Percentiles rank a stretch among this genome's conserved stretches.
Evolutionary conservation across 1,140 invertebrate genomes (phyloP).

Genomic region (Diachasmimorpha longicaudata): DNA sequence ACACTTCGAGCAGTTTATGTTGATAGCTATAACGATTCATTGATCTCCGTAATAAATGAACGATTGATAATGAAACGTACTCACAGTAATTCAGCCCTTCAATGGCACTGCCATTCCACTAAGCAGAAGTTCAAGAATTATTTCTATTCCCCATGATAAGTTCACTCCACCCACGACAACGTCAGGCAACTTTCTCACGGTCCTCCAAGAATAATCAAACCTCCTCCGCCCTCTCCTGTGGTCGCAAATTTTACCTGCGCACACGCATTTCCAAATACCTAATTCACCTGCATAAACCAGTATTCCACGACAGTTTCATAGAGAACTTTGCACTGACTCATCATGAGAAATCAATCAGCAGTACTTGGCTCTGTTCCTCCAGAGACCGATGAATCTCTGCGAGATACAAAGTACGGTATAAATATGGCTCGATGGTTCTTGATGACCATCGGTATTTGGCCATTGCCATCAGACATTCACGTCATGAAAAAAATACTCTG

Average conservation of each 20-base stretch:
- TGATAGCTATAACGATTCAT: too few relatives aligned
- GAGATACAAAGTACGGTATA: conserved; percentile 31
- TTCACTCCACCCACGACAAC: not conserved
- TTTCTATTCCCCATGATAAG: too few relatives aligned
- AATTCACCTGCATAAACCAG: not conserved
- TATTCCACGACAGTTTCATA: not conserved
- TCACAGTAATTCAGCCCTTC: too few relatives aligned
- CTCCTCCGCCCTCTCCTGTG: not conserved
- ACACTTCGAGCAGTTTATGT: too few relatives aligned
- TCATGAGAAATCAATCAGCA: not conserved
- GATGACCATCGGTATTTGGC: conserved; percentile 40
- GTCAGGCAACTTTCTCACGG: not conserved
- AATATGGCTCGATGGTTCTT: conserved; percentile 37
- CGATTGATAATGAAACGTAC: too few relatives aligned
- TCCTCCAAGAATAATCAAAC: not conserved
- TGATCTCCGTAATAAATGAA: too few relatives aligned
- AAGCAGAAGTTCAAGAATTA: too few relatives aligned
- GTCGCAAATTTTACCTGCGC: not conserved
- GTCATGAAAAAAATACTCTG: not conserved
- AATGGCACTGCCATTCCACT: too few relatives aligned
- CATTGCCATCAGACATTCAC: not conserved
- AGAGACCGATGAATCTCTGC: conserved; percentile 20
- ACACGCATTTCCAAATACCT: not conserved
- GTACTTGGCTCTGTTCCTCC: not conserved
- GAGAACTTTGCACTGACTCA: not conserved